Conservation (phyloP, 2,797 vertebrate genomes). For the Holocentrus rufus region DNA sequence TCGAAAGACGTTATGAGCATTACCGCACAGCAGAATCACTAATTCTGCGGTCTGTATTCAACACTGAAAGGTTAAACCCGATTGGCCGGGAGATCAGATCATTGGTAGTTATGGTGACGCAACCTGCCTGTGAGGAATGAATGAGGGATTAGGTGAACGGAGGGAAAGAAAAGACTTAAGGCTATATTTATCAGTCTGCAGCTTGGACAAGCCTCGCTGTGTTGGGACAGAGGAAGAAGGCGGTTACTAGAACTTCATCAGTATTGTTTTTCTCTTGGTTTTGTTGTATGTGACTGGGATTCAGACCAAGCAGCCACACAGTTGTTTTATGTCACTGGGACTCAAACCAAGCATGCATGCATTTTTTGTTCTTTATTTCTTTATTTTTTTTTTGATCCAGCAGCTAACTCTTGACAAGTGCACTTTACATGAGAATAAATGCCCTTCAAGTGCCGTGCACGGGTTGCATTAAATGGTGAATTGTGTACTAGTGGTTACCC, state of each 20-base stretch:
- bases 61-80: slow-evolving; percentile 7
- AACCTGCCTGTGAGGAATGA: slow-evolving; percentile 72
- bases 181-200: slow-evolving; percentile 71
- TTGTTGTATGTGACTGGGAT: slow-evolving; percentile 16
- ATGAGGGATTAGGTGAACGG: slow-evolving; percentile 71
- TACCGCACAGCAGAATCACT: slow-evolving; percentile 8
- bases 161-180: slow-evolving; percentile 60
- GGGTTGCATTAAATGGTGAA: neutral
- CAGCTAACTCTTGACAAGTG: slow-evolving; percentile 47
- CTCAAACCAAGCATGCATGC: slow-evolving; percentile 6
- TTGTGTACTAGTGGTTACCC: neutral
- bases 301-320: neutral
- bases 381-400: slow-evolving; percentile 3
- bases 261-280: slow-evolving; percentile 40
- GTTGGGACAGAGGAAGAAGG: slow-evolving; percentile 29
- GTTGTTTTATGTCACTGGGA: slow-evolving; percentile 31
- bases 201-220: slow-evolving; percentile 45
- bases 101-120: slow-evolving; percentile 72
- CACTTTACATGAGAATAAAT: slow-evolving; percentile 6
- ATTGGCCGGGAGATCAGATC: slow-evolving; percentile 51
- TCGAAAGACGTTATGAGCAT: slow-evolving; percentile 15
- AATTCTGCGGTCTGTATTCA: slow-evolving; percentile 3
- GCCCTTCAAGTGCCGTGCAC: neutral
- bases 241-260: slow-evolving; percentile 34
- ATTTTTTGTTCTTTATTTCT: neutral